phyloP scores from a whole-genome alignment of 2,888 invertebrate species.

The Cheilosia vernalis region DNA sequence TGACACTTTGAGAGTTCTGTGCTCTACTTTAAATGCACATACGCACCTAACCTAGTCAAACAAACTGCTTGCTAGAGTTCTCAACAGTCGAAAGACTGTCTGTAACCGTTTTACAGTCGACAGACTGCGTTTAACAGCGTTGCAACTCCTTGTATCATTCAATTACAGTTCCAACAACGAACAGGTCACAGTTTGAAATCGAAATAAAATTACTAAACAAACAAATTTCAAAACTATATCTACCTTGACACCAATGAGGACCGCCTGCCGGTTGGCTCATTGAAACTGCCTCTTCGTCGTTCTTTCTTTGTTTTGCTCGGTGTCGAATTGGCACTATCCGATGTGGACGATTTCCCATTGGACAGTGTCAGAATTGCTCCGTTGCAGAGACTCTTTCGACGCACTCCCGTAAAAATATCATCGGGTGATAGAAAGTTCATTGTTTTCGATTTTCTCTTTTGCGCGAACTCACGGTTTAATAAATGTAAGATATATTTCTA shows the following conservation, averaged over 20 bases:
- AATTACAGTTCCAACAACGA: background rate
- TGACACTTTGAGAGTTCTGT: too few species aligned
- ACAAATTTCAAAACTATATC: background rate
- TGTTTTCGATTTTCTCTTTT: conserved; percentile 27
- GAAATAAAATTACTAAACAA: background rate
- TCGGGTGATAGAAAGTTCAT: conserved; percentile 82
- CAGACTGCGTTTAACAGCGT: too few species aligned
- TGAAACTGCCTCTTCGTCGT: conserved; percentile 81
- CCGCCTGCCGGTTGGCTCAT: conserved; percentile 81
- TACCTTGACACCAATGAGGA: conserved; percentile 84
- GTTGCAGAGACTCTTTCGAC: conserved; percentile 82
- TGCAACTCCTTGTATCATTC: background rate
- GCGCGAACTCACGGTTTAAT: background rate
- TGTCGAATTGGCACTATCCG: conserved; percentile 76
- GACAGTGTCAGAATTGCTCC: conserved; percentile 79
- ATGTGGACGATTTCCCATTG: conserved; percentile 63
- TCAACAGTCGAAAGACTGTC: too few species aligned
- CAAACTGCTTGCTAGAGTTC: too few species aligned
- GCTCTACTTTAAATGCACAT: too few species aligned
- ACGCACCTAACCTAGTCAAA: too few species aligned
- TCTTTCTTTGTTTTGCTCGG: conserved; percentile 80
- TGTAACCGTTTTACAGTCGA: too few species aligned
- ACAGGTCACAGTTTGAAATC: conserved; percentile 9
- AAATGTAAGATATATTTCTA: background rate
- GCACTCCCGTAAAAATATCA: conserved; percentile 80